phyloP scores from a whole-genome alignment of 2,888 invertebrate genomes.

The Corbicula japonica region DNA sequence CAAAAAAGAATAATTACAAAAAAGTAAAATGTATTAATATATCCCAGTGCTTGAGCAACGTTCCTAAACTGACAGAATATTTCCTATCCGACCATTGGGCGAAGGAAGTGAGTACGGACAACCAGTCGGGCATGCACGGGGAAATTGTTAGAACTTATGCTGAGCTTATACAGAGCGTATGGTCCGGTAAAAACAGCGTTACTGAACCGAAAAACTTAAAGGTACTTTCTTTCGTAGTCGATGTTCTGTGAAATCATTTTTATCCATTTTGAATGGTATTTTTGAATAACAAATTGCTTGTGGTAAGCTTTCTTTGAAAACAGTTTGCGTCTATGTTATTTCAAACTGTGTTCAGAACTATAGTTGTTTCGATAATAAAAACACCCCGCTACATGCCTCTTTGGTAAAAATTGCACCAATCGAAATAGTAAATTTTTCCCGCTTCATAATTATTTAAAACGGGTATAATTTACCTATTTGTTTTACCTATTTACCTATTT shows the following conservation, averaged over 20 bases:
- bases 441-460: too few species aligned
- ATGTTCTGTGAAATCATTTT: not conserved
- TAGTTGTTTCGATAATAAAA: too few species aligned
- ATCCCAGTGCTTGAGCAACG: constrained; percentile 89
- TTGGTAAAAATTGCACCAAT: too few species aligned
- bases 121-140: constrained; percentile 89
- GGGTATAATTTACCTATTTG: too few species aligned
- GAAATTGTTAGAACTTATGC: constrained; percentile 88
- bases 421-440: too few species aligned
- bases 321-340: too few species aligned
- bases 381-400: too few species aligned
- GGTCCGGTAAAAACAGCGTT: constrained; percentile 87
- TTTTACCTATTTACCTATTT: too few species aligned
- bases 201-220: constrained; percentile 88
- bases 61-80: constrained; percentile 88
- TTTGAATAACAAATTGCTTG: not conserved
- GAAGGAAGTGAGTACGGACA: constrained; percentile 88
- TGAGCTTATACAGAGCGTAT: constrained; percentile 88
- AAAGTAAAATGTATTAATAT: too few species aligned
- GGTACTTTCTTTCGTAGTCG: constrained; percentile 77
- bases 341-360: too few species aligned
- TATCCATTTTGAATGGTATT: not conserved
- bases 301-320: too few species aligned
- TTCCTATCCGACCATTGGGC: constrained; percentile 87
- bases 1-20: too few species aligned